Evolutionary conservation across 2,888 invertebrate genomes (phyloP), one percentile per base, ranked within the genome.

Genomic region (Crocallis elinguaria): DNA sequence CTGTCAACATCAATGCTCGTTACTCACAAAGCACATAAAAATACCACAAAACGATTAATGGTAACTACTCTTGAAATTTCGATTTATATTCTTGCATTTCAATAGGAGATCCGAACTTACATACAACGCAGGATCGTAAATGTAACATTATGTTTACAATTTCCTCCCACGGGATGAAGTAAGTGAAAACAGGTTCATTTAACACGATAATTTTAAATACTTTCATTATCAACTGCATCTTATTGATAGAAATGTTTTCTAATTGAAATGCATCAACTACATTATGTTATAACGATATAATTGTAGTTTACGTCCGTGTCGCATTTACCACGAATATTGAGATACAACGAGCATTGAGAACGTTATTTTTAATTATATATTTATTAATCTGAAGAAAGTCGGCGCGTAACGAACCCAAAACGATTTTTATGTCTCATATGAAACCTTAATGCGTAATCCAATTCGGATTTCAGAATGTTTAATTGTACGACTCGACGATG

Each of bases 291-390:
- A 50, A 43, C 44, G 30, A 44, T 42, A 49, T 57, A 48, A 57
- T 62, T 54, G 54, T 33, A 25, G 21, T 38, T 32, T 19, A 51
- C 25, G 46, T 43, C 39, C 39, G 42, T 53, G 53, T 53, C 53
- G 36, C 52, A 42, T 52, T 46, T 30, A 41, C 45, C 36, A 48
- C 45, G 45, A 42, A 45, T 30, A 46, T 36, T 64, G 56, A 63
- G 53, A 56, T 64, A 54, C 42, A 64, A 54, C 50, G 36, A 54
- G 58, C 27, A 54, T 64, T 60, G 57, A 70, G 64, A 68, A 38
- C 38, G 33, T 80, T 79, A 79, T 73, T 75, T 84, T 82, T 80
- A 81, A 83, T 84, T 76, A 77, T 68, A 61, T 69, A 73, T 81
- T 79, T 69, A 83, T 76, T 83, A 76, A 76, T 69, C 27, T 30